phyloP scores from a whole-genome alignment of 2,888 invertebrate species.

The Parapristionchus giblindavisi region DNA sequence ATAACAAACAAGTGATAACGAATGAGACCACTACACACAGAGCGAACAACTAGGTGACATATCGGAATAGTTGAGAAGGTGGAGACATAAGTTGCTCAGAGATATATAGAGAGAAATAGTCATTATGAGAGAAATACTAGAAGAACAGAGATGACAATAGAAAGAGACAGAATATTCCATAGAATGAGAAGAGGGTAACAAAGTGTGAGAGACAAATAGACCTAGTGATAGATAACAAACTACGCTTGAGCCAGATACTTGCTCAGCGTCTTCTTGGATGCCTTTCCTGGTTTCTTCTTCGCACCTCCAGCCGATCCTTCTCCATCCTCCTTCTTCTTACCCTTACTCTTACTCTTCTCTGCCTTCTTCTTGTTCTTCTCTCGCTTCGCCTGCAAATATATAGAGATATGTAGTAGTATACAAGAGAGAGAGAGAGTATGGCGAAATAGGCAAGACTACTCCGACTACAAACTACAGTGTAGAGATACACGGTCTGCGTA shows the following conservation, averaged over 20 bases:
- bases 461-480: too few relatives aligned
- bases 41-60: too few relatives aligned
- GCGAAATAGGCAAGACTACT: too few relatives aligned
- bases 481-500: too few relatives aligned
- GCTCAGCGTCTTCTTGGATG: constrained; percentile 40
- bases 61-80: neutral
- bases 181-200: neutral
- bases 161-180: neutral
- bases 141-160: constrained; percentile 28
- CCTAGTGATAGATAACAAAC: too few relatives aligned
- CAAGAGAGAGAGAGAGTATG: too few relatives aligned
- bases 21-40: too few relatives aligned
- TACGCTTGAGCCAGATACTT: constrained; percentile 40
- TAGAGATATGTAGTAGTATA: too few relatives aligned
- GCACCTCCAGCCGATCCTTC: constrained; percentile 46
- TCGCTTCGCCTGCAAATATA: constrained; percentile 34
- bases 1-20: too few relatives aligned
- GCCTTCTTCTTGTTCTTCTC: constrained; percentile 46
- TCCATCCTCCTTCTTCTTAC: constrained; percentile 42
- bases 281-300: constrained; percentile 36
- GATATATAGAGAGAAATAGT: neutral
- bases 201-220: neutral
- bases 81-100: neutral
- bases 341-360: constrained; percentile 45
- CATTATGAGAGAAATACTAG: constrained; percentile 19